Evolutionary conservation across 2,797 vertebrate species (phyloP).

Genomic region (Coendou prehensilis): DNA sequence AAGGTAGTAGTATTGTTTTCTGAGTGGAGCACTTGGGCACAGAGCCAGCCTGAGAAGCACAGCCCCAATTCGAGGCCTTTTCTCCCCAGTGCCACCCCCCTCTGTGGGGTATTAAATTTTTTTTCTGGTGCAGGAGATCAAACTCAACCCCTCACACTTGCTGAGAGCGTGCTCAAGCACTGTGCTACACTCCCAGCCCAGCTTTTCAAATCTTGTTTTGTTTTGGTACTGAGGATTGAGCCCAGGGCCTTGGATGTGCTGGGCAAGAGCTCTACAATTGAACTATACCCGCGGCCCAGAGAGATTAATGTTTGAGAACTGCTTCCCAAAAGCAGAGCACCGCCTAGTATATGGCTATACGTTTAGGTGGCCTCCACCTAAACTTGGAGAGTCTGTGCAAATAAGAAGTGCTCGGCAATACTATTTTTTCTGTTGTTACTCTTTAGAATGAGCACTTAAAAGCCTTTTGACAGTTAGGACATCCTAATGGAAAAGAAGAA

Average conservation of each 20-base stretch:
- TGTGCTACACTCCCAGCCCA: background rate
- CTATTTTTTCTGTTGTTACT: background rate
- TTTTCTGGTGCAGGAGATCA: background rate
- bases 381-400: background rate
- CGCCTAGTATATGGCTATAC: accelerated
- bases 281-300: background rate
- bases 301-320: background rate
- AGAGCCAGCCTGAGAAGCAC: too few species aligned
- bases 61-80: too few species aligned
- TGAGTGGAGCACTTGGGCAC: too few species aligned
- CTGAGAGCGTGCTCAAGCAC: background rate
- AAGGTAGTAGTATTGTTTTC: too few species aligned
- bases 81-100: too few species aligned
- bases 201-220: background rate
- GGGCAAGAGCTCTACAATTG: background rate
- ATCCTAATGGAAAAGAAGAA: slow-evolving; percentile 41
- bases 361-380: background rate
- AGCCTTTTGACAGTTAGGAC: slow-evolving; percentile 13
- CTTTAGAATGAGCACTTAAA: background rate
- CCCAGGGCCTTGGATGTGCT: background rate
- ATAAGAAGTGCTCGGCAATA: background rate
- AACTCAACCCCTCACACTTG: background rate
- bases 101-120: background rate
- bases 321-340: background rate
- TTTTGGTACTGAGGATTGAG: background rate